Evolutionary conservation across 2,888 invertebrate species (phyloP), one percentile per base, ranked within the genome.

Genomic region (Aphidius colemani): DNA sequence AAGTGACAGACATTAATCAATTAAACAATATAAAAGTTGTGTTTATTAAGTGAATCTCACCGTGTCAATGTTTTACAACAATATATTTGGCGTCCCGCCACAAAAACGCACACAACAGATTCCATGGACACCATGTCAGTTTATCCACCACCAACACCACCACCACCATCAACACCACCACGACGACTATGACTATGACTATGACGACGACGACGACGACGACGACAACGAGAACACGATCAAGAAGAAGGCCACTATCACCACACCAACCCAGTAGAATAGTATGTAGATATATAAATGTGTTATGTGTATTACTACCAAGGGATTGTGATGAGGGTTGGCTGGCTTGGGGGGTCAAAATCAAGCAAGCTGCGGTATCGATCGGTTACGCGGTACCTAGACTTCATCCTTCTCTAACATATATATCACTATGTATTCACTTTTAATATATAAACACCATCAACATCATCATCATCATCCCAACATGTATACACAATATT

Each of bases 71-170:
- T 40, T 10, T 43, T 30, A 50, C 49, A 69, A 66, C 71, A 70
- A 74, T 69, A 67, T 58, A 64, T 69, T 67, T 63, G 69, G 70
- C 68, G 70, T 71, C 69, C 67, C 71, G 72, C 69, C 72, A 74
- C 72, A 74, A 74, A 71, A 73, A 71, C 73, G 72, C 77, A 73
- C 77, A 77, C 78, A 72, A 76, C 74, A 74, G 72, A 75, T 75
- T 73, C 77, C 77, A 78, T 76, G 72, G 71, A 70, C 75, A 77
- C 76, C 77, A 76, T 78, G 74, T 75, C 76, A 70, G 72, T 75
- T 75, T 75, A 11, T 53, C 10, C 2, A 13, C 49, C n/a, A 49
- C 30, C 5, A 30, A 3, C 30, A 30, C 30, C 13, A 18, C 13
- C 13, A 18, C 13, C 13, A 18, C 1, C 13, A 18, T 2, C 13